These are phyloP conservation scores for Antechinus stuartii DNA, from an alignment of 2,113 vertebrate genomes.

Conservation along the genomic window DNA sequence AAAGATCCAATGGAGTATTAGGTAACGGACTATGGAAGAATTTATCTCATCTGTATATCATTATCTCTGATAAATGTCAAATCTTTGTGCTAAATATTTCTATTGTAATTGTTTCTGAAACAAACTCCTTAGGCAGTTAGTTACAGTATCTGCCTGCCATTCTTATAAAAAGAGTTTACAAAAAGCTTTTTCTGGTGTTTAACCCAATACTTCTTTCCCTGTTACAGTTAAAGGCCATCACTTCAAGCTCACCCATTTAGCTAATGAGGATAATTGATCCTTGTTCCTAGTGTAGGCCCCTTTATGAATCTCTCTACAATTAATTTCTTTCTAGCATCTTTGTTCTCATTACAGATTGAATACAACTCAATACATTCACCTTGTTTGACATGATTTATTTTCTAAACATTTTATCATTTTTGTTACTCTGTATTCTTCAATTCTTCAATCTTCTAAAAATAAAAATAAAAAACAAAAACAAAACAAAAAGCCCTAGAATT, in stretches of 20 bases:
- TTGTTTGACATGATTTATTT: slow-evolving; percentile 60
- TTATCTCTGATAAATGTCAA: background rate
- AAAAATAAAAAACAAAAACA: background rate
- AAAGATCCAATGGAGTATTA: background rate
- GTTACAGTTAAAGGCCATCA: slow-evolving; percentile 19
- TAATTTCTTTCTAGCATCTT: background rate
- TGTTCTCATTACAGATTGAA: slow-evolving; percentile 50
- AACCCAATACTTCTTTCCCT: slow-evolving; percentile 29
- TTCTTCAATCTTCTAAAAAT: background rate
- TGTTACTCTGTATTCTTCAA: slow-evolving; percentile 18
- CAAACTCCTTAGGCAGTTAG: slow-evolving; percentile 19
- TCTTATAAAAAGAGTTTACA: background rate
- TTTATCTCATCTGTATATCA: background rate
- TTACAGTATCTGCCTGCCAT: slow-evolving; percentile 10
- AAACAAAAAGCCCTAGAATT: background rate
- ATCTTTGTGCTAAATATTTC: slow-evolving; percentile 29
- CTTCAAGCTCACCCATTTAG: slow-evolving; percentile 25
- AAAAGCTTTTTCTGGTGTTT: slow-evolving; percentile 46
- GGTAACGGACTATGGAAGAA: background rate
- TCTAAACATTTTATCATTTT: slow-evolving; percentile 61
- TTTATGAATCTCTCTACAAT: slow-evolving; percentile 7
- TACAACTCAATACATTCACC: slow-evolving; percentile 11
- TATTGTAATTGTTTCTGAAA: slow-evolving; percentile 11
- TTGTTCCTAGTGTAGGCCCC: background rate
- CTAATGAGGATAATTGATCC: slow-evolving; percentile 66